Conservation (phyloP, 92 coral and sea anemone species). For the Zoanthus solanderi region DNA sequence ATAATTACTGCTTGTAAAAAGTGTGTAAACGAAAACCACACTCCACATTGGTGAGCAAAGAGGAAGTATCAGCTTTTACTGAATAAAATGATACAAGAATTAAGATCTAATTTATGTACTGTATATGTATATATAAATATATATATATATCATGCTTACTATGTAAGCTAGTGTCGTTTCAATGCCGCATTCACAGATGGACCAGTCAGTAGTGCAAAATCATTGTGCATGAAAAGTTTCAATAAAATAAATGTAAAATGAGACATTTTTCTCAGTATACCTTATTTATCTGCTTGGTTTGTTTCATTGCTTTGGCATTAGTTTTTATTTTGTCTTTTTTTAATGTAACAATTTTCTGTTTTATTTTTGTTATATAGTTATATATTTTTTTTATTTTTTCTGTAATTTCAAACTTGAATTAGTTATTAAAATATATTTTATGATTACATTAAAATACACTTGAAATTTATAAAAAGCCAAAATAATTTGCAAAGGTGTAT, state of each 20-base stretch:
- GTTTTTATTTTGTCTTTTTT: not conserved
- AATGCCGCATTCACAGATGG: constrained; percentile 8
- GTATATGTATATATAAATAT: constrained; percentile 8
- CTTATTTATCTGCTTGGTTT: too few species aligned
- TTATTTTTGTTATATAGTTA: not conserved
- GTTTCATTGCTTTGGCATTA: not conserved
- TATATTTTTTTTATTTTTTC: not conserved
- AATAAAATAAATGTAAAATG: not conserved
- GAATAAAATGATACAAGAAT: not conserved
- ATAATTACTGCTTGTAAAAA: not conserved
- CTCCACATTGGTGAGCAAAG: not conserved
- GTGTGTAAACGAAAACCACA: not conserved
- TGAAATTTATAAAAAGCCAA: not conserved
- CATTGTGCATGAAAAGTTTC: constrained; percentile 17
- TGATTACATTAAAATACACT: not conserved
- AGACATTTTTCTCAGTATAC: not conserved
- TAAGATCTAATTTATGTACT: constrained; percentile 21
- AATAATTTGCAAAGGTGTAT: not conserved
- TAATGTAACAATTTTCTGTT: not conserved
- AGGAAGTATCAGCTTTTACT: not conserved
- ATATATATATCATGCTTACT: constrained; percentile 31
- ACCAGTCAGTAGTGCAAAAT: not conserved
- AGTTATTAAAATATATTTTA: not conserved
- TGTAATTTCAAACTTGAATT: not conserved
- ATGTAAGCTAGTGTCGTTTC: constrained; percentile 30